phyloP scores from a whole-genome alignment of 2,797 vertebrate genomes.

The Micrastur ruficollis region DNA sequence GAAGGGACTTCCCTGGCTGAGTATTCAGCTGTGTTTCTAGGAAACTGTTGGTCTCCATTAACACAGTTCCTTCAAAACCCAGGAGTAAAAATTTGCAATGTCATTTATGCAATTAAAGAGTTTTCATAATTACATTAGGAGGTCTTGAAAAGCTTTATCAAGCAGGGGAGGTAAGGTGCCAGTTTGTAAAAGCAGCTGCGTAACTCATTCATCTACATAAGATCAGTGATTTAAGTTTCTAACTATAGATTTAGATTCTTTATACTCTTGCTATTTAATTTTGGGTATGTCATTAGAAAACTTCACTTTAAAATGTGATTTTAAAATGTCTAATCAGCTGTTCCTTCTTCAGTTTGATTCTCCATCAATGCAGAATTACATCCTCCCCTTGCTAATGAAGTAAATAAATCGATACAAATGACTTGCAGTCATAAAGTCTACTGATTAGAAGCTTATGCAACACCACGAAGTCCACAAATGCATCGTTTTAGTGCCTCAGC shows the following conservation, averaged over 20 bases:
- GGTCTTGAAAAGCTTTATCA: not conserved
- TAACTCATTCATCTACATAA: not conserved
- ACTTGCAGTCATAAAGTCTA: not conserved
- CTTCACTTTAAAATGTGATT: not conserved
- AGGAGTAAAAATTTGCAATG: not conserved
- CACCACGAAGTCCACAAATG: not conserved
- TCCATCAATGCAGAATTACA: not conserved
- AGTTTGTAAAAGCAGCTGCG: not conserved
- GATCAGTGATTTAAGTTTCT: not conserved
- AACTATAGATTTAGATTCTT: not conserved
- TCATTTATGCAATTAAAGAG: not conserved
- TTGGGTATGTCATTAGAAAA: not conserved
- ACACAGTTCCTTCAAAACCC: not conserved
- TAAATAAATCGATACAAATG: conserved; percentile 38
- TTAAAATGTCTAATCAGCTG: not conserved
- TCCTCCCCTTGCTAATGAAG: conserved; percentile 17
- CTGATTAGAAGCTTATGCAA: not conserved
- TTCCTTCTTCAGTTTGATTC: not conserved
- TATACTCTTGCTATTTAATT: not conserved
- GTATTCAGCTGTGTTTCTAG: not conserved
- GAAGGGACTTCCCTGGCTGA: not conserved
- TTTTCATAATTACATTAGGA: not conserved
- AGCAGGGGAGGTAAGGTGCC: not conserved
- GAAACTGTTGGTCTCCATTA: not conserved
- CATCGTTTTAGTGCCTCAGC: not conserved